Evolutionary conservation across 2,113 vertebrate species (phyloP), one percentile per base, ranked within the genome.

Genomic region (Bambusicola thoracicus): DNA sequence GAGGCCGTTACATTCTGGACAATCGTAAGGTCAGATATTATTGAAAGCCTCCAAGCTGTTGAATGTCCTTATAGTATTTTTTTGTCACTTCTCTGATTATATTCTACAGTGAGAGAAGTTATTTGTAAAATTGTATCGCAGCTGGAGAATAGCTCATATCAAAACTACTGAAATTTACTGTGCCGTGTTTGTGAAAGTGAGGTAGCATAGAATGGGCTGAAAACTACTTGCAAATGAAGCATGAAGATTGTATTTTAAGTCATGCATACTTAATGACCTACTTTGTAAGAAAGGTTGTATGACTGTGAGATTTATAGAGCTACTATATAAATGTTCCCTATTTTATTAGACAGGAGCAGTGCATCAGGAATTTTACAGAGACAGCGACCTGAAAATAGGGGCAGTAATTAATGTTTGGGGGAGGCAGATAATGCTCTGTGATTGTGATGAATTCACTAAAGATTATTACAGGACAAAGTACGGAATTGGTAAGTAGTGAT

Each of bases 391-490:
- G 95, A 96, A 86, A 40, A 65, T 99, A 69, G 99, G 99, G 49
- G 80, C 96, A 29, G 93, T 97, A 87, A 97, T 99, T 96, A 99
- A 99, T 68, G 98, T 98, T 65, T 99, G 98, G 98, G 99, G 99
- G 94, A 97, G 99, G 80, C 98, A 94, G 81, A 95, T 99, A 51
- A 69, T 98, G 30, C 93, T 99, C 89, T 97, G 98, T 68, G 98
- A 99, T 94, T 99, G 99, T 94, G 98, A 99, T 96, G 97, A 98
- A 93, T 99, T 99, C 97, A 99, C 99, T 43, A 99, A 98, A 97
- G 94, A 98, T 86, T 98, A 98, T 97, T 99, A 99, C 96, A 98
- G 96, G 94, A 96, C 96, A 93, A 99, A 98, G 95, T 99, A 99
- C 5, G 98, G 98, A 94, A 93, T 98, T 16, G 97, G 99, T 99